Conservation (phyloP, 2,797 vertebrate genomes). For the Peromyscus melanophrys region DNA sequence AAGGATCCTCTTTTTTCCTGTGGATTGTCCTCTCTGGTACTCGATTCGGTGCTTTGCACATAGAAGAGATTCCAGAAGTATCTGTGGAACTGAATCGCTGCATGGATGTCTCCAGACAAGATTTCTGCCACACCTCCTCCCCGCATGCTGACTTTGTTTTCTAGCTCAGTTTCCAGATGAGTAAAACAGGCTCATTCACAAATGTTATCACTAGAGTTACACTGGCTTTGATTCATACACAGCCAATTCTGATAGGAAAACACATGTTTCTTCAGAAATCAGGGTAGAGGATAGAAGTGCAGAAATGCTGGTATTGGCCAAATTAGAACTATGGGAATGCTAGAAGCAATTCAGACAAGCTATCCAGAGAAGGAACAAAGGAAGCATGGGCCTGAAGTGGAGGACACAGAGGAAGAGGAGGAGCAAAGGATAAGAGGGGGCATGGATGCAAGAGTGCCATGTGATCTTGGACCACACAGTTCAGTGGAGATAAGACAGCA, state of each 20-base stretch:
- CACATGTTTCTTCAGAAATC: background rate
- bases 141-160: slow-evolving; percentile 18
- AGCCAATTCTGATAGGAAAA: background rate
- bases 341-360: background rate
- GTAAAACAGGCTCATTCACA: background rate
- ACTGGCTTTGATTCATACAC: slow-evolving; percentile 21
- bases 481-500: too few species aligned
- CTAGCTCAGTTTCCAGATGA: background rate
- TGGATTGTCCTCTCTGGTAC: background rate
- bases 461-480: background rate
- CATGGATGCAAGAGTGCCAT: background rate
- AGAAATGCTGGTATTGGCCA: background rate
- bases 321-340: background rate
- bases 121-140: background rate
- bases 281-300: background rate
- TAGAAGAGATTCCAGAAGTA: background rate
- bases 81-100: too few species aligned
- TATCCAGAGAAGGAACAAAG: background rate
- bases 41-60: background rate
- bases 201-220: slow-evolving; percentile 22
- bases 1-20: background rate
- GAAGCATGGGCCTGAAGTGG: background rate
- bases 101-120: background rate
- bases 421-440: background rate
- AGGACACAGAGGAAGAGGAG: background rate